Evolutionary conservation across 2,113 vertebrate species (phyloP).

Genomic region (Pterophyllum scalare): DNA sequence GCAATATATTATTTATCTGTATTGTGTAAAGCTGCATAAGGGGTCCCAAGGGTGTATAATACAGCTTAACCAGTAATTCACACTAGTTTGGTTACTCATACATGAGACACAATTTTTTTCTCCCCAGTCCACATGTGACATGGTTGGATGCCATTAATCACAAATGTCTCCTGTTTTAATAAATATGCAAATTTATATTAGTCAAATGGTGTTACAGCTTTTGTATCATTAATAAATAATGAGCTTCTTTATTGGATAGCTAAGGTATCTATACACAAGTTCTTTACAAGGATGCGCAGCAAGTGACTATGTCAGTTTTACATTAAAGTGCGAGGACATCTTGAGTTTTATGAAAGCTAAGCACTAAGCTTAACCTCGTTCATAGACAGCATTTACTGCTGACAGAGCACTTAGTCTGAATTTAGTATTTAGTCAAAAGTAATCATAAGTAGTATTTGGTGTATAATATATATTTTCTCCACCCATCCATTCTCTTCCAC

Average conservation of each 20-base stretch:
- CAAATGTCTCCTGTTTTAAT: conserved; percentile 83
- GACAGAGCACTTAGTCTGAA: neutral
- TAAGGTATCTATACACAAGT: conserved; percentile 62
- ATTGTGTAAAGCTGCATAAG: neutral
- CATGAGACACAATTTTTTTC: conserved; percentile 36
- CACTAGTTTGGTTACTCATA: conserved; percentile 28
- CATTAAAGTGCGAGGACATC: neutral
- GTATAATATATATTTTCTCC: neutral
- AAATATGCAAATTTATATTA: conserved; percentile 84
- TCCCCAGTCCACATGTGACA: conserved; percentile 73
- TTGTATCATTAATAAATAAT: conserved; percentile 83
- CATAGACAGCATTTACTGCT: neutral
- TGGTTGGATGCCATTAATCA: conserved; percentile 82
- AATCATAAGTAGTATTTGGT: neutral
- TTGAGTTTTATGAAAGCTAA: neutral
- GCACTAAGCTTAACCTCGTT: neutral
- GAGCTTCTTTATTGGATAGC: conserved; percentile 68
- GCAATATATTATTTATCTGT: neutral
- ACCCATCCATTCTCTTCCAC: neutral
- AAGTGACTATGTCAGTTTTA: neutral
- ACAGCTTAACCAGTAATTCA: neutral
- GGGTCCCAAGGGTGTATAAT: neutral
- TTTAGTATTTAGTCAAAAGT: neutral
- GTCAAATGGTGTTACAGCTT: conserved; percentile 81
- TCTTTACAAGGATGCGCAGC: conserved; percentile 25